Base-by-base conservation (phyloP, 2,888 invertebrate genomes). In the Aphrophora alni region DNA sequence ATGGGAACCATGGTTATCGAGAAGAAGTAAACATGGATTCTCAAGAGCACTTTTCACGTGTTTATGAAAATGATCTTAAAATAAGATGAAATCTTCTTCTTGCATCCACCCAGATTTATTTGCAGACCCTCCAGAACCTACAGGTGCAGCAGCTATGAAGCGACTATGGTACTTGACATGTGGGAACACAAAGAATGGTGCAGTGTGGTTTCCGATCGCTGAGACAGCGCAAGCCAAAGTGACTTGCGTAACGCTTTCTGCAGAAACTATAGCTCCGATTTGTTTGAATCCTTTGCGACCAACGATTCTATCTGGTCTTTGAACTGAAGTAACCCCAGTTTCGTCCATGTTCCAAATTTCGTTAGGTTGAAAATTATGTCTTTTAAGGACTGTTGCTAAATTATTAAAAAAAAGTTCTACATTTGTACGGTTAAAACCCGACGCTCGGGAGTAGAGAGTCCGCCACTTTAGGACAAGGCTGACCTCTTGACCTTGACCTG, bases 331-430 rank as follows among this genome's bases (percentile, higher is more conserved):
- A 0, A 88, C 83, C 0, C 87, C 88, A 0, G 87, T 86, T 83
- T 88, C 87, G 76, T 88, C 88, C 25, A 87, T 81, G 82, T 89
- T 88, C 83, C 84, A 88, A 71, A 88, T 87, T 82, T 87, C 85
- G 44, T 85, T 82, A 38, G 85, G 81, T 82, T 81, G 80, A 85
- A 85, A 85, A 33, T 84, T 84, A 81, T 83, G 82, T 76, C 84
- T 83, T 12, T 83, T 85, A 82, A 82, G 76, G 78, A 85, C 85
- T 74, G 27, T 78, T 73, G 26, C 38, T 68, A 86, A 80, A 76
- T 85, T 85, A 8, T 84, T 78, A 76, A 92, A 89, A 59, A 90
- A 90, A 0, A 91, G 90, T 80, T 90, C 88, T 71, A 91, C 88
- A 81, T 85, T 86, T 10, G 71, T 75, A 74, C 77, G 38, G 80